A percentile compares a stretch with the other conserved stretches of the same genome.
Evolutionary conservation across 2,797 vertebrate species (phyloP).

Genomic region (Melanotaenia boesemani): DNA sequence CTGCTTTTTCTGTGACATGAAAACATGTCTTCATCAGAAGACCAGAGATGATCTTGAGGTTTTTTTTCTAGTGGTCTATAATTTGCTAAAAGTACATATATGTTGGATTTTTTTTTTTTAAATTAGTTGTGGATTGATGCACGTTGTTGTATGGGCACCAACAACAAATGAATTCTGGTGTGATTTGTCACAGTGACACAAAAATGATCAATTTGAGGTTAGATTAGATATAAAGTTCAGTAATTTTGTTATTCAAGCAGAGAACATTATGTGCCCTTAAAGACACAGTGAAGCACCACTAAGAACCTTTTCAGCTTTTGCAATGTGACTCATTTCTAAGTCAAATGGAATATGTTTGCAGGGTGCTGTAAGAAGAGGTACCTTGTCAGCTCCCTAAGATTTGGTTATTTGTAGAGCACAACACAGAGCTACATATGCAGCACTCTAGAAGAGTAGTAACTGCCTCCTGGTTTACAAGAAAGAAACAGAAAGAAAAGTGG

Average conservation of each 20-base stretch:
- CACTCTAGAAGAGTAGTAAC: background rate
- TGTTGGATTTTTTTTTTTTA: too few species aligned
- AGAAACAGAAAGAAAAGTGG: background rate
- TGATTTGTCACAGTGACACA: constrained; percentile 15
- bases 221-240: background rate
- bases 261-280: constrained; percentile 12
- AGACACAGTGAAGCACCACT: constrained; percentile 8
- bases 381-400: background rate
- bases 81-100: constrained; percentile 9
- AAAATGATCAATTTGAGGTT: constrained; percentile 18
- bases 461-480: background rate
- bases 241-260: constrained; percentile 5
- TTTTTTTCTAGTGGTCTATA: constrained; percentile 4
- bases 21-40: constrained; percentile 2
- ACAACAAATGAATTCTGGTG: background rate
- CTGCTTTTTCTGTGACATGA: constrained; percentile 23
- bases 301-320: background rate
- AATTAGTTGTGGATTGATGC: background rate
- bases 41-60: constrained; percentile 1
- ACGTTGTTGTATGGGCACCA: background rate
- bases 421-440: background rate
- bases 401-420: background rate
- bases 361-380: background rate
- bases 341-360: background rate
- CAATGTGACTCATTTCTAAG: constrained; percentile 10